Evolutionary conservation across 2,888 invertebrate species (phyloP).

Genomic region (Chamaedrilus cognettii): DNA sequence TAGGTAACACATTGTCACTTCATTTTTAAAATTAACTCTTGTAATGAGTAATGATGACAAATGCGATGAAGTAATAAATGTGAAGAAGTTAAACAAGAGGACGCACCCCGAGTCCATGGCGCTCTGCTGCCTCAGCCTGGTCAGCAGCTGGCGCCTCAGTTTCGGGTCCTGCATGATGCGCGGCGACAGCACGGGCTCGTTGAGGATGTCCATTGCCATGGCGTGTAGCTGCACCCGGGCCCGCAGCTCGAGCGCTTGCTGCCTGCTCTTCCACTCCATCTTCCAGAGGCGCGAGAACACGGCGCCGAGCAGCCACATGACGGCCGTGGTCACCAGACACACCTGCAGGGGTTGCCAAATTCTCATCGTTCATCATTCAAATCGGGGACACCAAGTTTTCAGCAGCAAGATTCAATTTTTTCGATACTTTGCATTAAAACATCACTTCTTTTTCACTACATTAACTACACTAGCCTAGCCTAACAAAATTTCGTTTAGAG

Average conservation of each 20-base stretch:
- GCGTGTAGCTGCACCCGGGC: constrained; percentile 37
- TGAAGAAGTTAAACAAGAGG: neutral
- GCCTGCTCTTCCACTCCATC: constrained; percentile 34
- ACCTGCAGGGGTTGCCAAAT: too few species aligned
- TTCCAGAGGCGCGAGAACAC: constrained; percentile 34
- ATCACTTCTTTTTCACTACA: too few species aligned
- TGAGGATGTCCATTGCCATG: constrained; percentile 40
- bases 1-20: too few species aligned
- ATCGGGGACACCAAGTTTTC: too few species aligned
- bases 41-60: too few species aligned
- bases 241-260: constrained; percentile 32
- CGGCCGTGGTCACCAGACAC: constrained; percentile 30
- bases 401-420: too few species aligned
- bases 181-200: constrained; percentile 28
- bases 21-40: too few species aligned
- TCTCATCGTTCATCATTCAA: too few species aligned
- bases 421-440: too few species aligned
- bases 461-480: too few species aligned
- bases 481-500: too few species aligned
- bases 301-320: constrained; percentile 33
- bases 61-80: too few species aligned
- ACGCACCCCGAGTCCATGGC: constrained; percentile 35
- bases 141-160: constrained; percentile 36
- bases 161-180: constrained; percentile 36
- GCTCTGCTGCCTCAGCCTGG: constrained; percentile 36